Evolutionary conservation across 2,797 vertebrate genomes (phyloP), one percentile per base, ranked within the genome.

Genomic region (Sorex maritimensis): DNA sequence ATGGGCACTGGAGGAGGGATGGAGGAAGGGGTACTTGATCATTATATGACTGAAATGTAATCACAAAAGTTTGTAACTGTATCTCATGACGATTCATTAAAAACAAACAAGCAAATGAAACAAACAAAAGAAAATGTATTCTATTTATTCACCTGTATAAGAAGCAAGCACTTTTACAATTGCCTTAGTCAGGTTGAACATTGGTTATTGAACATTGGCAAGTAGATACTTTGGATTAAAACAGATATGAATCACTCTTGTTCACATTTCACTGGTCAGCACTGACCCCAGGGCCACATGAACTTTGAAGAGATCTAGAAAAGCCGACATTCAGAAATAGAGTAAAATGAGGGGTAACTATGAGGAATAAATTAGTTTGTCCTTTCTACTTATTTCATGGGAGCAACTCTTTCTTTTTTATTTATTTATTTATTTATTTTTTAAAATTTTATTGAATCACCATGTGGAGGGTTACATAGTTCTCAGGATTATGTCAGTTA

Each of bases 181-280:
- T 11, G 14, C 44, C 8, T 93, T 67, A 61, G 28, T 67, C 65
- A 26, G 26, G 26, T 34, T 34, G 34, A 34, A 34, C 34, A 34
- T 34, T 23, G 10, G 28, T 34, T 78, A 44, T 4, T 79, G 28
- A 84, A 15, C 13, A 24, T 3, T 23, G 2, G 19, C 24, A 41
- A 86, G 86, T 49, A 46, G 68, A 79, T 46, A 2, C 6, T 79
- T 89, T n/a, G 23, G 14, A 19, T 23, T 67, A 46, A 92, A 87
- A 38, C 17, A 11, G 26, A 26, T 8, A 8, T 14, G 1, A 13
- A 14, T 65, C 58, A 55, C 58, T 38, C 28, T 26, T 34, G 49
- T 21, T 94, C 58, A 75, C n/a, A 46, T 68, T 65, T 23, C 23
- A 65, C 6, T 69, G 19, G 6, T 12, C n/a, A 83, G 21, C 38